Base-by-base conservation (phyloP, 2,113 vertebrate genomes). In the Hystrix cristata region DNA sequence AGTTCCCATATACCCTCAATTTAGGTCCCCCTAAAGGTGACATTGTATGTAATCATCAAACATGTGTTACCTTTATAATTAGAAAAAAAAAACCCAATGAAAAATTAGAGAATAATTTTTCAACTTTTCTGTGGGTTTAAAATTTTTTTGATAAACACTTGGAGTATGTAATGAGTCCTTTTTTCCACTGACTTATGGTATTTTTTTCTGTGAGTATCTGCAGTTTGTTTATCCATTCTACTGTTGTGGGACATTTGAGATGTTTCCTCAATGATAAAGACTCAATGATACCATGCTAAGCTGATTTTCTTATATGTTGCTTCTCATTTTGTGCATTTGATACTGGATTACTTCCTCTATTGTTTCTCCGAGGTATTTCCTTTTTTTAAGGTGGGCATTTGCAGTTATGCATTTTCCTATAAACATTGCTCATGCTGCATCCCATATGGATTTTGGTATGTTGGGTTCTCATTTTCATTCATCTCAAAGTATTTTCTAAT, bases 391-490 rank as follows among this genome's bases (percentile, higher is more conserved):
- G 18, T 88, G 38, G 59, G 38, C 46, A 27, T 91, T 74, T 64
- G 43, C 2, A 85, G 27, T 55, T 88, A 64, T 29, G 74, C 29
- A 21, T 83, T 95, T 95, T 59, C 65, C 6, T 94, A 21, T 94
- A 78, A 72, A 29, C 3, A 5, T 18, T 71, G 31, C n/a, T 87
- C 80, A 43, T 76, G 53, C 43, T 84, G 9, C 27, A 13, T 84
- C 4, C 38, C 4, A 12, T 87, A 82, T 57, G 10, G 15, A 27
- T 91, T 95, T 85, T 91, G 59, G 25, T 13, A 27, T 64, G 14
- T 51, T 94, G 53, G 62, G 5, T 78, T 90, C 87, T 90, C 46
- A 82, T 43, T 92, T 92, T 87, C 43, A 90, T 84, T 96, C n/a
- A 92, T 94, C 25, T 62, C 3, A 55, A 60, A 87, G 19, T 74